Base-by-base conservation (phyloP, 2,888 invertebrate genomes). In the Leptopilina myrica region DNA sequence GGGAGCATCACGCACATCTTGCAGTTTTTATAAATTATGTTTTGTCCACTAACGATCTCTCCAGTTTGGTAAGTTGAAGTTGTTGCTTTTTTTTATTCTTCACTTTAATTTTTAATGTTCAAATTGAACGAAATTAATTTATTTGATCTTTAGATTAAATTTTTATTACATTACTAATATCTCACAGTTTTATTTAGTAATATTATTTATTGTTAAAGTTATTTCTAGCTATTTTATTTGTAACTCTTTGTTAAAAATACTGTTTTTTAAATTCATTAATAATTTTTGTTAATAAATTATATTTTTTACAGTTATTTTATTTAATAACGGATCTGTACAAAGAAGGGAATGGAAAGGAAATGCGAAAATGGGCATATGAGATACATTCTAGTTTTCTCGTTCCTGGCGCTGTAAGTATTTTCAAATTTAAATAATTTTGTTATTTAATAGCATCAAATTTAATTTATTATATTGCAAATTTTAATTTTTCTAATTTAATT, bases 291-390 rank as follows among this genome's bases (percentile, higher is more conserved):
- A 43, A 43, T 1, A 33, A 33, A 33, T 33, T 0, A 43, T 43
- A 43, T 82, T 75, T 84, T 83, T 92, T 92, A 9, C 89, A 94
- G 94, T 93, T 95, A 84, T 96, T 99, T 93, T 97, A 98, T 92
- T 94, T 99, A 85, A 95, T 99, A 89, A 97, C 98, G 82, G 97
- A 98, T 91, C 93, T 96, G 78, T 99, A 97, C 93, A 97, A 97
- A 89, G 94, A 95, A 87, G 97, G 97, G 76, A 95, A 95, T 85
- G 93, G 95, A 78, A 96, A 97, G 92, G 98, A 99, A 89, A 96
- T 99, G 95, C 95, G 97, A 78, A 97, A 98, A 91, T 99, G 99
- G 99, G 99, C 99, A 5, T 99, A 99, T 93, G 99, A 99, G 94
- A 98, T 99, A 89, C 98, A 98, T 93, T 98, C 98, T 85, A 97